phyloP scores from a whole-genome alignment of 2,797 vertebrate species.

The Heterohyrax brucei region DNA sequence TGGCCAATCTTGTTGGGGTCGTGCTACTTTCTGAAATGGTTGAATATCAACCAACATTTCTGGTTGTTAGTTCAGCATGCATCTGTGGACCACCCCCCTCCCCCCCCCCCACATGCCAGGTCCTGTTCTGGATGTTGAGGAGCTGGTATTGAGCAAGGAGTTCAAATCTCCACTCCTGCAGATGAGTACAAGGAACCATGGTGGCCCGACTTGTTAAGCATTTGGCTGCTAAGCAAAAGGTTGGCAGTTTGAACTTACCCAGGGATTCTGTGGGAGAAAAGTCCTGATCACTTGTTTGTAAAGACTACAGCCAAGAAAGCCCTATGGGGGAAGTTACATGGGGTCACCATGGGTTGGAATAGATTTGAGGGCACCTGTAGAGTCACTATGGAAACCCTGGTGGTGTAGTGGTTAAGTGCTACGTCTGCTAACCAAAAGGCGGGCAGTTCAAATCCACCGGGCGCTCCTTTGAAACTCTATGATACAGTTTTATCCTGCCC shows the following conservation, averaged over 20 bases:
- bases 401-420: too few species aligned
- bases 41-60: neutral
- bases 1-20: too few species aligned
- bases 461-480: too few species aligned
- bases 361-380: neutral
- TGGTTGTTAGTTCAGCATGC: neutral
- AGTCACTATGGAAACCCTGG: too few species aligned
- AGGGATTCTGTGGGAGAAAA: neutral
- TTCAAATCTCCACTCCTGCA: neutral
- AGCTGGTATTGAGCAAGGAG: neutral
- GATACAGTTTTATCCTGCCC: too few species aligned
- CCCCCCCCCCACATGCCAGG: neutral
- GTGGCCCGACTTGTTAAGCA: neutral
- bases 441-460: too few species aligned
- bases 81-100: neutral
- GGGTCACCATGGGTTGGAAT: neutral
- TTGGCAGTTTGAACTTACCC: neutral
- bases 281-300: neutral
- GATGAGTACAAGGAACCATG: neutral
- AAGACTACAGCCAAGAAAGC: neutral
- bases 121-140: neutral
- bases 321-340: neutral
- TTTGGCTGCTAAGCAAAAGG: neutral
- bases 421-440: too few species aligned
- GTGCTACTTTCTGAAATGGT: too few species aligned